Base-by-base conservation (phyloP, 2,113 vertebrate species). In the Thamnaconus septentrionalis region DNA sequence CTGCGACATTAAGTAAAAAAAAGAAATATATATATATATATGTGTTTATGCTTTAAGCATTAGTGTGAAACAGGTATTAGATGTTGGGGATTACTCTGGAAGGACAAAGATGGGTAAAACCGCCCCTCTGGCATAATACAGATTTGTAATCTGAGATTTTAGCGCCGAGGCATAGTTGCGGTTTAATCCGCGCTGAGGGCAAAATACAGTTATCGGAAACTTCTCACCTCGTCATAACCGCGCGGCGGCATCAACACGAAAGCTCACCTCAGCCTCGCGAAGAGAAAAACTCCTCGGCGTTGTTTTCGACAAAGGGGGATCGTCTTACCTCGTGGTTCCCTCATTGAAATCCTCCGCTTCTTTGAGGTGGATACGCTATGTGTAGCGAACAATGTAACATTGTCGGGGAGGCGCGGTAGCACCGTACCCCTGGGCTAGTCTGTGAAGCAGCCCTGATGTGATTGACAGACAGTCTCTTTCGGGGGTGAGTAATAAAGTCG, bases 121-220 rank as follows among this genome's bases (percentile, higher is more conserved):
- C 71, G 53, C 10, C 74, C 86, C 79, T 74, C 63, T 76, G 85
- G 85, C 80, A 48, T 59, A 58, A 78, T 75, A 71, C 85, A 84
- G 83, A 83, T 88, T 79, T 89, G 90, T 88, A 89, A 90, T 90
- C 79, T 65, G 75, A 92, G 86, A 87, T 83, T 82, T 72, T 61
- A 68, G 79, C 76, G 69, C 59, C 75, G 80, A 31, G 82, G 85
- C 79, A 75, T 66, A 82, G 80, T 73, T 87, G 80, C 79, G 53
- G 61, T 85, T 87, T 88, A 90, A 91, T 91, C 90, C 79, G 64
- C 6, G 85, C 90, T 87, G 62, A 71, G 63, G 90, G 89, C 85
- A 75, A 87, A 76, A 83, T 59, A 63, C 75, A 84, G 85, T 87
- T 86, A 90, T 83, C 89, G 88, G 87, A 89, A 89, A 90, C 85